Evolutionary conservation across 2,888 invertebrate genomes (phyloP), one percentile per base, ranked within the genome.

Genomic region (Caenorhabditis becei): DNA sequence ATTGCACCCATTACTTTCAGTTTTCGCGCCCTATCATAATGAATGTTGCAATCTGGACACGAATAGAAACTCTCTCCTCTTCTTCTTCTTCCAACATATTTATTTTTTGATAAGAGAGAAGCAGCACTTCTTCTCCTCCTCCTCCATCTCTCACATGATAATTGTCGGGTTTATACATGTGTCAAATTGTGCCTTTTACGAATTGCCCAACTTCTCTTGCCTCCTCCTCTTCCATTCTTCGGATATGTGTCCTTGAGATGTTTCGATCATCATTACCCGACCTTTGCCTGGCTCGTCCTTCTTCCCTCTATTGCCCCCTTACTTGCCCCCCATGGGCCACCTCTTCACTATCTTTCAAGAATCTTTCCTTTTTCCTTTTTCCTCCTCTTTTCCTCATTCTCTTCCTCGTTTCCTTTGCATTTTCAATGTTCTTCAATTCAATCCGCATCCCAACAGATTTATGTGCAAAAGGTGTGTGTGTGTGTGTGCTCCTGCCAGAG

Each of bases 221-320:
- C 20, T 24, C 51, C 16, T 51, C 51, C 28, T 32, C 49, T 26
- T 63, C 20, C 28, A 28, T 37, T 32, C 14, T 16, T 11, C n/a
- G 10, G 51, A 28, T 26, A 26, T 32, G 35, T 62, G 70, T 62
- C 70, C 70, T 71, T 61, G 62, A 71, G 26, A 71, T 62, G 70
- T 62, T 71, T 69, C 69, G 59, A 59, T 69, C 61, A 62, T 62
- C 62, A 71, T 71, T 71, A 71, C 70, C 58, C 58, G 58, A 58
- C 58, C 58, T 58, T 58, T 58, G 35, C 37, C 61, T 54, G 59
- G 32, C 63, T 41, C 47, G 32, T 51, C 37, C n/a, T 28, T 28
- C 56, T 28, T 41, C 3, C 53, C 8, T 28, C 54, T n/a, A 54
- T 23, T 54, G n/a, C 20, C 47, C 11, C n/a, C 56, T 44, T 26